A percentile compares a stretch with the other conserved stretches of the same genome.
Conservation (phyloP, 1,140 invertebrate genomes). For the Neodiprion fabricii region DNA sequence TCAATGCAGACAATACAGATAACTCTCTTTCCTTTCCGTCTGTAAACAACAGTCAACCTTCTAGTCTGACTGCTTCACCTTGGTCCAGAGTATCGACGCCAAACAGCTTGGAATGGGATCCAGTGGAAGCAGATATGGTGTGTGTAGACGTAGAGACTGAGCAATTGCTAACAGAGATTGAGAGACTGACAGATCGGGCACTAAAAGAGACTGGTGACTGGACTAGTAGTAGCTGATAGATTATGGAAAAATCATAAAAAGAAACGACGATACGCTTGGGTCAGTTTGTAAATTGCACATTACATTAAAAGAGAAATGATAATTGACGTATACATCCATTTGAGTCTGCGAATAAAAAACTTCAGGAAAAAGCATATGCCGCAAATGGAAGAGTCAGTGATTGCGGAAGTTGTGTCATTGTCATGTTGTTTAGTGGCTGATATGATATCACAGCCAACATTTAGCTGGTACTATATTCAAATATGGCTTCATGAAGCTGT, state of each 20-base stretch:
- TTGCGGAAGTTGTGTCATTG: too few species aligned
- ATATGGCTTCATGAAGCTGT: too few species aligned
- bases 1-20: slow-evolving; percentile 34
- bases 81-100: slow-evolving; percentile 64
- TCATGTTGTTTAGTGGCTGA: too few species aligned
- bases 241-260: slow-evolving; percentile 13
- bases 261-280: too few species aligned
- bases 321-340: too few species aligned
- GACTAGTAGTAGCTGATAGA: slow-evolving; percentile 49
- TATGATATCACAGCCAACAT: too few species aligned
- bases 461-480: too few species aligned
- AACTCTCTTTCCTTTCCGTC: slow-evolving; percentile 40
- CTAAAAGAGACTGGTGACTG: slow-evolving; percentile 62
- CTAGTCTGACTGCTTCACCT: slow-evolving; percentile 54
- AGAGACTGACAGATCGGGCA: slow-evolving; percentile 61
- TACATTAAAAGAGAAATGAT: too few species aligned
- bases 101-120: slow-evolving; percentile 66
- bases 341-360: too few species aligned
- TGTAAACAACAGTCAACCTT: slow-evolving; percentile 44
- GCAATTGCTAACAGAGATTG: slow-evolving; percentile 63
- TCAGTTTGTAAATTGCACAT: too few species aligned
- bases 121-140: slow-evolving; percentile 58
- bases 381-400: too few species aligned
- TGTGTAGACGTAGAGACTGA: slow-evolving; percentile 61
- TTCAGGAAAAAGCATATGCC: too few species aligned